Evolutionary conservation across 2,113 vertebrate species (phyloP).

Genomic region (Murina feae): DNA sequence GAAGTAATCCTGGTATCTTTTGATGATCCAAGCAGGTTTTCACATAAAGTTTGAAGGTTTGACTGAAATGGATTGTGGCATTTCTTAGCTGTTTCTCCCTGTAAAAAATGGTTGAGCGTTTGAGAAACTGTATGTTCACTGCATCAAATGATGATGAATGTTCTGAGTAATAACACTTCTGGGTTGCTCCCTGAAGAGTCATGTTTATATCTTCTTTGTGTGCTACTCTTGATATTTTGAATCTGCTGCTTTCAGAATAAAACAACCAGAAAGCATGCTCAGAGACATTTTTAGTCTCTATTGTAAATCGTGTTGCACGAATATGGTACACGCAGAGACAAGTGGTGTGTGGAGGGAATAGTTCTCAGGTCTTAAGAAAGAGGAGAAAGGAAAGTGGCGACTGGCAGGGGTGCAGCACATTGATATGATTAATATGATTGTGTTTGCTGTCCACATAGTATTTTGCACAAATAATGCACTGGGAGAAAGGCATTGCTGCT

Average conservation of each 20-base stretch:
- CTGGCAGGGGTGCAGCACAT: background rate
- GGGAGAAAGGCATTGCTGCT: background rate
- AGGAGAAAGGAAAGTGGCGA: background rate
- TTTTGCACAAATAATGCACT: background rate
- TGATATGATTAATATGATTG: background rate
- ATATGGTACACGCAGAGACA: background rate
- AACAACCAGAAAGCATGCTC: background rate
- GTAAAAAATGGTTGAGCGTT: background rate
- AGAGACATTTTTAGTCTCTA: background rate
- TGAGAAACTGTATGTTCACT: conserved; percentile 1
- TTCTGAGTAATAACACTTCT: background rate
- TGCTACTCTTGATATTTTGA: background rate
- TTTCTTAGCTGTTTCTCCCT: conserved; percentile 16
- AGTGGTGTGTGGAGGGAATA: background rate
- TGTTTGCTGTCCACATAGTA: background rate
- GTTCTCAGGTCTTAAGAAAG: background rate
- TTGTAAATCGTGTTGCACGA: background rate
- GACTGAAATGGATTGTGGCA: background rate
- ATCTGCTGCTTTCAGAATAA: background rate
- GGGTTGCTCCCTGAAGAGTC: background rate
- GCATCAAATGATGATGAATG: background rate
- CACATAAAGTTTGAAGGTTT: background rate
- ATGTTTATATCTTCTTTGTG: background rate
- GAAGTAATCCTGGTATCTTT: background rate
- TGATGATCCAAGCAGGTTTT: background rate